Evolutionary conservation across 2,888 invertebrate genomes (phyloP).

Genomic region (Himalopsyche tibetana): DNA sequence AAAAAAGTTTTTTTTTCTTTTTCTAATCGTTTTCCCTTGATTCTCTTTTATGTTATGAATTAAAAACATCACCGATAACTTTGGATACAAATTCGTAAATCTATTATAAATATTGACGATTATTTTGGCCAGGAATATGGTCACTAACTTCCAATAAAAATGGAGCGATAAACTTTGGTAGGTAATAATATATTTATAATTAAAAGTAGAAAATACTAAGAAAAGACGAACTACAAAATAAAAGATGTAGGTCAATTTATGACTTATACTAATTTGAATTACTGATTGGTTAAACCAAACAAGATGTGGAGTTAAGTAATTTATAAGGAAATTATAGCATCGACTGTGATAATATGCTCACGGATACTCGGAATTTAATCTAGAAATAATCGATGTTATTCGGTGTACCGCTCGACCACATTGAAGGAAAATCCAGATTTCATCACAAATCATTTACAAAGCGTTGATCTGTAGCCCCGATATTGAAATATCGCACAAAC

Average conservation of each 20-base stretch:
- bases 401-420: background rate
- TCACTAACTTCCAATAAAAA: too few relatives aligned
- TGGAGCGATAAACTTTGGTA: too few relatives aligned
- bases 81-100: too few relatives aligned
- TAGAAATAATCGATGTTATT: background rate
- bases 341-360: background rate
- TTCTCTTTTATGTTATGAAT: too few relatives aligned
- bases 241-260: conserved; percentile 9
- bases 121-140: too few relatives aligned
- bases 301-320: background rate
- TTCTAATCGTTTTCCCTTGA: too few relatives aligned
- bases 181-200: too few relatives aligned
- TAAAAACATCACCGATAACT: too few relatives aligned
- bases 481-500: background rate
- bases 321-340: background rate
- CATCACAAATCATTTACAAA: background rate
- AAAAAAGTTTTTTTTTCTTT: too few relatives aligned
- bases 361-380: background rate
- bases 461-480: background rate
- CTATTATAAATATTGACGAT: too few relatives aligned
- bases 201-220: too few relatives aligned
- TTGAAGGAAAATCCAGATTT: conserved; percentile 3
- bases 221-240: too few relatives aligned
- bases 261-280: background rate
- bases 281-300: background rate